phyloP scores from a whole-genome alignment of 2,113 vertebrate species.

The Xiphias gladius region DNA sequence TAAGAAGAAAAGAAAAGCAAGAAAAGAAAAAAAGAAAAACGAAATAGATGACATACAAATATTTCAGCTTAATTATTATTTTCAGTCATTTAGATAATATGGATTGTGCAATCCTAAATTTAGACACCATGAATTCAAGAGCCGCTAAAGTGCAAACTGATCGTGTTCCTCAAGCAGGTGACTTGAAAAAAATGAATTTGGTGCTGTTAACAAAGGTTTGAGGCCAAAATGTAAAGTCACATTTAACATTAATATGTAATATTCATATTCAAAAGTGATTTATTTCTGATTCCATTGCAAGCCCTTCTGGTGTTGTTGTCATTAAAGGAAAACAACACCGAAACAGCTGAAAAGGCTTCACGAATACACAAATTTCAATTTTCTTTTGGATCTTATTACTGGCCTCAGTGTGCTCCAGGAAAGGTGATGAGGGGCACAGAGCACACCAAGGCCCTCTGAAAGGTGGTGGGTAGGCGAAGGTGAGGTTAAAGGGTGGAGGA shows the following conservation, averaged over 20 bases:
- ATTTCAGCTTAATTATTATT: not conserved
- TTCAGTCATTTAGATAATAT: not conserved
- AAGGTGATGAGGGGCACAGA: slow-evolving; percentile 19
- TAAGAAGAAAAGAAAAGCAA: not conserved
- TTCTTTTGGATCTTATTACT: not conserved
- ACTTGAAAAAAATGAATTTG: not conserved
- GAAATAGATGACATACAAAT: not conserved
- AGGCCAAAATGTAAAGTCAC: not conserved
- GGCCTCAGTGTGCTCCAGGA: slow-evolving; percentile 11
- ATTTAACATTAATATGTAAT: not conserved
- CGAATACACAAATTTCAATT: slow-evolving; percentile 3
- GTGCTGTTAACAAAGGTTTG: not conserved
- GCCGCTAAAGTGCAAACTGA: not conserved
- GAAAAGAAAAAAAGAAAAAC: not conserved
- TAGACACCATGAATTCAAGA: not conserved
- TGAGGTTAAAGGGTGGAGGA: slow-evolving; percentile 41
- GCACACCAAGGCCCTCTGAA: slow-evolving; percentile 14
- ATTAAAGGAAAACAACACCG: slow-evolving; percentile 8
- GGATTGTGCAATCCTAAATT: not conserved
- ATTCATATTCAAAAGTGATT: not conserved
- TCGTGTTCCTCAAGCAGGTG: not conserved
- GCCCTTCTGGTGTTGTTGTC: not conserved
- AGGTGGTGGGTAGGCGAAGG: not conserved
- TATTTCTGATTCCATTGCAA: slow-evolving; percentile 1
- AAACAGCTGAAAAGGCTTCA: slow-evolving; percentile 10